Conservation (phyloP, 2,113 vertebrate genomes). For the Oceanodroma tethys region DNA sequence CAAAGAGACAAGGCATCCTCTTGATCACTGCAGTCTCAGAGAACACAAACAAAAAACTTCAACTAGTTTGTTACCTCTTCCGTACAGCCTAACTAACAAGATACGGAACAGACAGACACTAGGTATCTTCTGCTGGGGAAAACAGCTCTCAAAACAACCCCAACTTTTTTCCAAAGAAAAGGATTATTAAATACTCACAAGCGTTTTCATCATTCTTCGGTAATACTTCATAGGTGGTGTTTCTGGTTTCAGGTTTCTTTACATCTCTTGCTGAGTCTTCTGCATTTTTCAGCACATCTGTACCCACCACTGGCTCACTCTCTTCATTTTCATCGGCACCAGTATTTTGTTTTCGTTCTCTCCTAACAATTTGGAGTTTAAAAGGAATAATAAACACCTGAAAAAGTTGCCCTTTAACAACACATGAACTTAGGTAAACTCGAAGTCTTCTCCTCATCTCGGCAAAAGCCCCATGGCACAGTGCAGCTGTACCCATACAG, state of each 20-base stretch:
- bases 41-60: neutral
- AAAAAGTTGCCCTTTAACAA: neutral
- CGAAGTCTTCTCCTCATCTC: neutral
- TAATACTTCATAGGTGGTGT: neutral
- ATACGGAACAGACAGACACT: neutral
- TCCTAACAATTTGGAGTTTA: neutral
- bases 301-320: rapidly evolving
- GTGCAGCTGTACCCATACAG: neutral
- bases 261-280: neutral
- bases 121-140: neutral
- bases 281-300: rapidly evolving
- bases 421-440: rapidly evolving
- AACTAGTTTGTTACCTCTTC: neutral
- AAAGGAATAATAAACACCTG: neutral
- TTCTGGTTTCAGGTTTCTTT: neutral
- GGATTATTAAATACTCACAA: neutral
- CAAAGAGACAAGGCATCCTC: neutral
- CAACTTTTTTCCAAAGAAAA: neutral
- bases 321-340: neutral
- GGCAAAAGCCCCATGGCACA: rapidly evolving
- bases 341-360: rapidly evolving
- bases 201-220: rapidly evolving
- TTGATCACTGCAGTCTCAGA: neutral
- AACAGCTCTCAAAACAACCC: neutral
- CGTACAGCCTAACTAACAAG: neutral